Evolutionary conservation across 30 jellyfish, hydroid and myxozoan species (phyloP).

Genomic region (Cassiopea xamachana): DNA sequence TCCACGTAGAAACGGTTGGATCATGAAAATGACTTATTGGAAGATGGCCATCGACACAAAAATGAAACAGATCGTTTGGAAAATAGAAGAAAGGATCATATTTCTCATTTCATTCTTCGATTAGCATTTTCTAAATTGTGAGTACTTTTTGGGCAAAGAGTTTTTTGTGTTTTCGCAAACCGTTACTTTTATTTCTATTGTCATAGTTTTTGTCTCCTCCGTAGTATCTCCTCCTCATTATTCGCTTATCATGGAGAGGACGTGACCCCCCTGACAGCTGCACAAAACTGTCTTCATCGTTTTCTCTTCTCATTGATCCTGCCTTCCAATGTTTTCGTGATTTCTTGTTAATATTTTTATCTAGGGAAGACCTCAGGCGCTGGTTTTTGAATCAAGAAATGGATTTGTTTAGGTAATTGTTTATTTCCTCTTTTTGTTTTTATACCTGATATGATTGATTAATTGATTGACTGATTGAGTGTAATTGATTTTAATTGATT

Average conservation of each 20-base stretch:
- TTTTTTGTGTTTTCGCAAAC: too few relatives aligned
- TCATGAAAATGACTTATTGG: slow-evolving; percentile 9
- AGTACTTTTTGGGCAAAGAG: background rate
- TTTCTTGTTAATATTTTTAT: slow-evolving; percentile 1
- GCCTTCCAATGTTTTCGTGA: too few relatives aligned
- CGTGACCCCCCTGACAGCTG: too few relatives aligned
- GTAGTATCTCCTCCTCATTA: too few relatives aligned
- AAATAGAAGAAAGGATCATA: slow-evolving; percentile 85
- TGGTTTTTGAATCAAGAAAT: slow-evolving; percentile 93
- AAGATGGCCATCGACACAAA: background rate
- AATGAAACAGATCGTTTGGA: slow-evolving; percentile 19
- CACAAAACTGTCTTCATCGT: too few relatives aligned
- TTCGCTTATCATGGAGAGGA: too few relatives aligned
- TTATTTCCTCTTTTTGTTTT: background rate
- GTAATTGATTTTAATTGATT: too few relatives aligned
- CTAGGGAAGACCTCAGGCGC: slow-evolving; percentile 90
- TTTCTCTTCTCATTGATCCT: background rate
- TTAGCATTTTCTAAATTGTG: slow-evolving; percentile 91
- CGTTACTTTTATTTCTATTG: background rate
- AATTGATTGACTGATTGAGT: too few relatives aligned
- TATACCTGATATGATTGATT: background rate
- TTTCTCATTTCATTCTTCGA: slow-evolving; percentile 92
- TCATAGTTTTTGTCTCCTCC: background rate
- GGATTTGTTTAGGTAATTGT: slow-evolving; percentile 83
- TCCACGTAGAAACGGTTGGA: slow-evolving; percentile 35